phyloP scores from a whole-genome alignment of 2,888 invertebrate species.

The Lycia hirtaria region DNA sequence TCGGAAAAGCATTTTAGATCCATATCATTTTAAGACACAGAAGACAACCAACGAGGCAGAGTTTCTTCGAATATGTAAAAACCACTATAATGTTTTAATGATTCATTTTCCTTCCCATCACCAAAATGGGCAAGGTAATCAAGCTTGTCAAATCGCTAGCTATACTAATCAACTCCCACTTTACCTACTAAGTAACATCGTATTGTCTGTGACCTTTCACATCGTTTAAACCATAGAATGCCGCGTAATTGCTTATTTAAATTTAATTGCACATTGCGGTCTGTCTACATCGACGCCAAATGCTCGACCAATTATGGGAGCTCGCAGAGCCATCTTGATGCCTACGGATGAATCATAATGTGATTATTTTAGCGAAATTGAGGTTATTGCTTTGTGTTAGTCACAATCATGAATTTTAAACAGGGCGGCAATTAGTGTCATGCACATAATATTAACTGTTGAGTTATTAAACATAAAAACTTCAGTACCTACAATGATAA shows the following conservation, averaged over 20 bases:
- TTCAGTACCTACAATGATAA: neutral
- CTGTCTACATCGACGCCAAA: conserved; percentile 33
- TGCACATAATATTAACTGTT: neutral
- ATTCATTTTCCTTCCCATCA: too few relatives aligned
- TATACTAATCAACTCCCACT: too few relatives aligned
- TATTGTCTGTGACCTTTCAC: conserved; percentile 22
- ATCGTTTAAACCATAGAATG: conserved; percentile 8
- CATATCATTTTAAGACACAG: too few relatives aligned
- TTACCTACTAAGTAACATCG: too few relatives aligned
- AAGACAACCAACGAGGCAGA: too few relatives aligned
- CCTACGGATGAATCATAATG: conserved; percentile 12
- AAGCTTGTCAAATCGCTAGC: too few relatives aligned
- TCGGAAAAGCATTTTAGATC: too few relatives aligned
- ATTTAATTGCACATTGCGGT: conserved; percentile 38
- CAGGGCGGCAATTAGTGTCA: neutral
- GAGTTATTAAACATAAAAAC: neutral
- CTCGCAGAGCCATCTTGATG: conserved; percentile 20
- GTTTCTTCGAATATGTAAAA: too few relatives aligned
- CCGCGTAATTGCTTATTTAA: conserved; percentile 31
- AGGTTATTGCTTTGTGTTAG: conserved; percentile 2
- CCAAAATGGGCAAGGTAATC: too few relatives aligned
- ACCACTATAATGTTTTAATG: too few relatives aligned
- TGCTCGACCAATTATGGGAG: conserved; percentile 35
- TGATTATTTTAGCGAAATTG: neutral
- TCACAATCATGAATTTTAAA: neutral